phyloP scores from a whole-genome alignment of 2,888 invertebrate species.

The Melipona beecheii region DNA sequence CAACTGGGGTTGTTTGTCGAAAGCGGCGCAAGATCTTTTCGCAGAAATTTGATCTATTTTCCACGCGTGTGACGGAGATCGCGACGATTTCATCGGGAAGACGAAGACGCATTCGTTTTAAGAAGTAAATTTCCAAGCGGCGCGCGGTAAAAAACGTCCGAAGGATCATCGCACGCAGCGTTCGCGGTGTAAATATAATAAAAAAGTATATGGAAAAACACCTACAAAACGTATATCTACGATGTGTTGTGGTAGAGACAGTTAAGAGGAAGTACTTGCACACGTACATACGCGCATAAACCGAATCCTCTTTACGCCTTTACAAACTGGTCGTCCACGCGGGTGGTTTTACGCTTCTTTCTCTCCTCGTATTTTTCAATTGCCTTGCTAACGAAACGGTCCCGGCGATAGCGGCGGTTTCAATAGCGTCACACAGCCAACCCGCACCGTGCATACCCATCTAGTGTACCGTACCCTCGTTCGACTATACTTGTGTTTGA shows the following conservation, averaged over 20 bases:
- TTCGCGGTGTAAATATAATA: neutral
- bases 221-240: too few species aligned
- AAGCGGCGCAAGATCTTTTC: conserved; percentile 17
- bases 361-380: conserved; percentile 74
- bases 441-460: conserved; percentile 60
- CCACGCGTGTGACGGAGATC: neutral
- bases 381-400: conserved; percentile 75
- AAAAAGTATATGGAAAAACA: neutral
- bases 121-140: neutral
- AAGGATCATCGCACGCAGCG: neutral
- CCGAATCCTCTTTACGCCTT: conserved; percentile 69
- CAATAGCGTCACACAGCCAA: conserved; percentile 65
- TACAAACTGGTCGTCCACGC: conserved; percentile 59
- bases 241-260: conserved; percentile 12
- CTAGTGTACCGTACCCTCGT: conserved; percentile 35
- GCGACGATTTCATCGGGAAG: neutral
- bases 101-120: neutral
- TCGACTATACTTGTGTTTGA: conserved; percentile 68
- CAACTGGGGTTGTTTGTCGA: conserved; percentile 4
- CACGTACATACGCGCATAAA: conserved; percentile 40
- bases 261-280: conserved; percentile 44
- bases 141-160: neutral
- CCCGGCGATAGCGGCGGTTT: conserved; percentile 65
- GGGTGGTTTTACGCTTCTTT: conserved; percentile 66
- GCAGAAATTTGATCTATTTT: conserved; percentile 22